Percentiles rank a stretch among this genome's conserved stretches.
Conservation (phyloP, 2,113 vertebrate genomes). For the Leptobrachium ailaonicum region DNA sequence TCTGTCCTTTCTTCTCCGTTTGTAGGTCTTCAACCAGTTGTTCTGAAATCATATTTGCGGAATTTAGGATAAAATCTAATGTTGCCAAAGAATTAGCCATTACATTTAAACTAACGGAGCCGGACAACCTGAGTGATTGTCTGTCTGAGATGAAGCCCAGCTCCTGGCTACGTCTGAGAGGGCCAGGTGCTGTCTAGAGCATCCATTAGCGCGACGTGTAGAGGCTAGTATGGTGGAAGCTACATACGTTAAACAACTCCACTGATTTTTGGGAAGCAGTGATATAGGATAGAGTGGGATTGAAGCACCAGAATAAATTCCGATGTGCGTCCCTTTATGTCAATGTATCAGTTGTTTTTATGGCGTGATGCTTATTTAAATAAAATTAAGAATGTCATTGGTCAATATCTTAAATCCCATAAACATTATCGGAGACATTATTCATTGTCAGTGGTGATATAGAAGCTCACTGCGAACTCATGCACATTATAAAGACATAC, state of each 20-base stretch:
- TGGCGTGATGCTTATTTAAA: too few relatives aligned
- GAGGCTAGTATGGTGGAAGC: not conserved
- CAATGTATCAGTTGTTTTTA: too few relatives aligned
- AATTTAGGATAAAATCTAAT: too few relatives aligned
- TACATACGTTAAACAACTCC: not conserved
- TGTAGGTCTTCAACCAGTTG: too few relatives aligned
- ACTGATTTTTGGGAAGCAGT: not conserved
- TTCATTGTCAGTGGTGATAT: too few relatives aligned
- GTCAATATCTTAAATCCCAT: too few relatives aligned
- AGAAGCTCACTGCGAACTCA: too few relatives aligned
- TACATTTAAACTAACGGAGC: not conserved
- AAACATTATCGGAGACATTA: too few relatives aligned
- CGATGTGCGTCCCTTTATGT: not conserved
- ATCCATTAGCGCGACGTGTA: not conserved
- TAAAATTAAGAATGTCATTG: too few relatives aligned
- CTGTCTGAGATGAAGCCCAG: not conserved
- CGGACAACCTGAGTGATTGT: not conserved
- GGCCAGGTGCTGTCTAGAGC: conserved; percentile 1
- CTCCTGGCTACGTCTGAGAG: not conserved
- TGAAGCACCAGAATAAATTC: not conserved
- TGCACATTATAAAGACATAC: too few relatives aligned
- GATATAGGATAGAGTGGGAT: not conserved
- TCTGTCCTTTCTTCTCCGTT: too few relatives aligned
- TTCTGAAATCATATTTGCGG: too few relatives aligned
- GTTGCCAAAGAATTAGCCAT: not conserved